A percentile compares a stretch with the other conserved stretches of the same genome.
Conservation (phyloP, 2,888 invertebrate genomes). For the Autographa pulchrina region DNA sequence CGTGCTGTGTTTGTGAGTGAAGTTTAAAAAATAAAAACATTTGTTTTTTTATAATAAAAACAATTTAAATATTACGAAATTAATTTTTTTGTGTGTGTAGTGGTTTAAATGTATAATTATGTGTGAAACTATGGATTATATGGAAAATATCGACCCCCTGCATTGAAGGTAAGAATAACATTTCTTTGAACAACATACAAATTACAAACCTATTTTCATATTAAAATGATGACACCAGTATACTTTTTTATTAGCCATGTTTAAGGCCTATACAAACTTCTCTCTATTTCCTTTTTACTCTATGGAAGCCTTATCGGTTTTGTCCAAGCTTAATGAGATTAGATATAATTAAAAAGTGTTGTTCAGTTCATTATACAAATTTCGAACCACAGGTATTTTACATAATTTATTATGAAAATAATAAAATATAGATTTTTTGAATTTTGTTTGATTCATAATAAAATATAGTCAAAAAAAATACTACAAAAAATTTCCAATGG, state of each 20-base stretch:
- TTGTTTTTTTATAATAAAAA: constrained; percentile 10
- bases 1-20: constrained; percentile 49
- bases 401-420: no score
- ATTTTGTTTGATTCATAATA: no score
- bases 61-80: background rate
- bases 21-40: constrained; percentile 30
- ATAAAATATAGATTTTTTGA: no score
- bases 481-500: no score
- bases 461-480: no score
- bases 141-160: constrained; percentile 64
- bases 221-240: background rate
- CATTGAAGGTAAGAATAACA: constrained; percentile 74
- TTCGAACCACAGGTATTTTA: no score
- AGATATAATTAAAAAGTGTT: no score
- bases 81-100: constrained; percentile 40
- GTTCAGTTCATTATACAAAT: no score
- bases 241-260: background rate
- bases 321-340: no score
- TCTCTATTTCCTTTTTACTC: no score
- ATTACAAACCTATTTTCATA: background rate
- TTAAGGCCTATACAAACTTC: background rate
- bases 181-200: constrained; percentile 51
- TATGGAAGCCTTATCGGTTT: no score
- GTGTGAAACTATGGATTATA: constrained; percentile 67
- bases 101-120: constrained; percentile 39